Evolutionary conservation across 2,113 vertebrate species (phyloP).

Genomic region (Oxygymnocypris stewartii): DNA sequence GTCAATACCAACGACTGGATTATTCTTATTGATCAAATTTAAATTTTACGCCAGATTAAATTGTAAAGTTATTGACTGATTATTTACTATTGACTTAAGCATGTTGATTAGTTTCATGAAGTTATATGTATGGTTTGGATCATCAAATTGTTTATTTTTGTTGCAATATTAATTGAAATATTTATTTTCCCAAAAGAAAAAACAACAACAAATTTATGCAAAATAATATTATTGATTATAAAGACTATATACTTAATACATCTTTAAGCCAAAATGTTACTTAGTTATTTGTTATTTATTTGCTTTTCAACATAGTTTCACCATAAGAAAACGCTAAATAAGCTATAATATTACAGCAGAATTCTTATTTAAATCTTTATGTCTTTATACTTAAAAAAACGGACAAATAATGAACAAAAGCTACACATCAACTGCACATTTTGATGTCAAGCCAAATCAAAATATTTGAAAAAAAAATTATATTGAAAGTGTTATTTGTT

Average conservation of each 20-base stretch:
- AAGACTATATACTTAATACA: too few species aligned
- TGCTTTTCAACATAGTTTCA: neutral
- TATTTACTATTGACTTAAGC: too few species aligned
- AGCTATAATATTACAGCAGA: neutral
- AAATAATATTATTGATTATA: too few species aligned
- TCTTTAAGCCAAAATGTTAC: too few species aligned
- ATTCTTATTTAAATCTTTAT: neutral
- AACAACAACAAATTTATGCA: neutral
- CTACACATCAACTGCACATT: too few species aligned
- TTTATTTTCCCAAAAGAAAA: neutral
- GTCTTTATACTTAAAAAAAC: too few species aligned
- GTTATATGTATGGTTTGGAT: neutral
- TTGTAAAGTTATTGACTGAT: too few species aligned
- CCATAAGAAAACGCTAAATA: neutral
- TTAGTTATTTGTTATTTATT: too few species aligned
- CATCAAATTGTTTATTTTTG: neutral
- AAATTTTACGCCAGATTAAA: neutral
- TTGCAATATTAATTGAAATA: neutral
- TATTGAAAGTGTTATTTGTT: too few species aligned
- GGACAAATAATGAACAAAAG: too few species aligned
- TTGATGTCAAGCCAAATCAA: too few species aligned
- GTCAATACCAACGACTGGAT: neutral
- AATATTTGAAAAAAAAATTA: too few species aligned
- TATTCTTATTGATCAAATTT: neutral
- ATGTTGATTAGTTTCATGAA: neutral